Percentiles rank a stretch among this genome's conserved stretches.
phyloP scores from a whole-genome alignment of 2,113 vertebrate species.

The Fukomys damarensis region DNA sequence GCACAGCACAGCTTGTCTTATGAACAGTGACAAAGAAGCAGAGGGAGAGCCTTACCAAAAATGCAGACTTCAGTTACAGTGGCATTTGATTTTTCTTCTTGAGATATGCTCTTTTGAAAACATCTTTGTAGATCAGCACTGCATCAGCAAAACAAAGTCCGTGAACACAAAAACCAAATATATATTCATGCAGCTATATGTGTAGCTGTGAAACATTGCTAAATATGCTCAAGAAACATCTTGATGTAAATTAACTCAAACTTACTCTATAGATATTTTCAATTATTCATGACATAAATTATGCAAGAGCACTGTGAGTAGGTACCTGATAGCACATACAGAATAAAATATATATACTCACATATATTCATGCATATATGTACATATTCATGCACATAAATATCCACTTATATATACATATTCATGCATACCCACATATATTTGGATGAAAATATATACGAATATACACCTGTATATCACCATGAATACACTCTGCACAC shows the following conservation, averaged over 20 bases:
- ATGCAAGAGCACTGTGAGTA: constrained; percentile 55
- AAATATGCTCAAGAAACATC: constrained; percentile 44
- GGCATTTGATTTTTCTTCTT: constrained; percentile 9
- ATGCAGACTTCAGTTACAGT: neutral
- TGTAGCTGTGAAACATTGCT: constrained; percentile 49
- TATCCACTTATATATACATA: neutral
- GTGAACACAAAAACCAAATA: neutral
- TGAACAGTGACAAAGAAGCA: neutral
- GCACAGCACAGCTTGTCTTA: neutral
- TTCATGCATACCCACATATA: neutral
- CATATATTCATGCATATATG: too few species aligned
- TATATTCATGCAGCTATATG: neutral
- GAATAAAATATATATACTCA: neutral
- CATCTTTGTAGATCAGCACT: neutral
- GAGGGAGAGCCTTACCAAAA: neutral
- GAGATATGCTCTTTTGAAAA: neutral
- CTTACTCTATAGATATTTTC: constrained; percentile 55
- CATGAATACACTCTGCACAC: neutral
- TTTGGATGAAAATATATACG: neutral
- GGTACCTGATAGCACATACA: constrained; percentile 29
- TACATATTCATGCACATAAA: neutral
- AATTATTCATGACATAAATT: constrained; percentile 77
- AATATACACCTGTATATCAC: neutral
- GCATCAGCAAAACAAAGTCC: constrained; percentile 25
- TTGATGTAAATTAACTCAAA: constrained; percentile 75